Conservation (phyloP, 2,113 vertebrate genomes). For the Axis porcinus region DNA sequence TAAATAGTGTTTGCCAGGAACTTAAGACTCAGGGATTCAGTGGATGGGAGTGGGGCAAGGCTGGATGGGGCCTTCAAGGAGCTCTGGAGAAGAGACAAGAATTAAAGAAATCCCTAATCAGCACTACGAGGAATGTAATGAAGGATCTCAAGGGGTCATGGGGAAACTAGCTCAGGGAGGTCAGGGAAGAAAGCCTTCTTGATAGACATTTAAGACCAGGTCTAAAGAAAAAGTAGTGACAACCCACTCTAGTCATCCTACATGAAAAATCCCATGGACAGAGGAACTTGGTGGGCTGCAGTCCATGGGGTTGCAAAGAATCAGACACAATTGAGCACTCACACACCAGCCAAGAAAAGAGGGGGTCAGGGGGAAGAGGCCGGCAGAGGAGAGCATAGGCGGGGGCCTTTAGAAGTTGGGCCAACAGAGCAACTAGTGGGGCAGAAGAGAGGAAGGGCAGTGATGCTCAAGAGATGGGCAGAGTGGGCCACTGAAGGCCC, state of each 20-base stretch:
- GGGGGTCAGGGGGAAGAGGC: fast-evolving
- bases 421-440: fast-evolving
- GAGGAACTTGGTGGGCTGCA: background rate
- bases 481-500: too few species aligned
- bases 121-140: fast-evolving
- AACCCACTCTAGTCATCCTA: background rate
- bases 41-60: background rate
- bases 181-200: background rate
- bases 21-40: background rate
- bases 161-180: background rate
- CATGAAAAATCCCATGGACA: background rate
- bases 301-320: background rate
- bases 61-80: background rate
- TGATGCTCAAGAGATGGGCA: fast-evolving
- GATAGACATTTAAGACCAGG: background rate
- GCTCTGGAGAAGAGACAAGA: background rate
- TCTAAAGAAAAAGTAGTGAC: background rate
- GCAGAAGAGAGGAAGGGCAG: fast-evolving
- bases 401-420: background rate
- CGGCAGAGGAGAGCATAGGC: fast-evolving
- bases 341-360: background rate
- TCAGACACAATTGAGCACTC: background rate
- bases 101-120: background rate
- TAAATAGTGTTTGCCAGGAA: background rate
- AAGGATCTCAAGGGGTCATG: fast-evolving